phyloP scores from a whole-genome alignment of 2,113 vertebrate genomes.

The Myrmecobius fasciatus region DNA sequence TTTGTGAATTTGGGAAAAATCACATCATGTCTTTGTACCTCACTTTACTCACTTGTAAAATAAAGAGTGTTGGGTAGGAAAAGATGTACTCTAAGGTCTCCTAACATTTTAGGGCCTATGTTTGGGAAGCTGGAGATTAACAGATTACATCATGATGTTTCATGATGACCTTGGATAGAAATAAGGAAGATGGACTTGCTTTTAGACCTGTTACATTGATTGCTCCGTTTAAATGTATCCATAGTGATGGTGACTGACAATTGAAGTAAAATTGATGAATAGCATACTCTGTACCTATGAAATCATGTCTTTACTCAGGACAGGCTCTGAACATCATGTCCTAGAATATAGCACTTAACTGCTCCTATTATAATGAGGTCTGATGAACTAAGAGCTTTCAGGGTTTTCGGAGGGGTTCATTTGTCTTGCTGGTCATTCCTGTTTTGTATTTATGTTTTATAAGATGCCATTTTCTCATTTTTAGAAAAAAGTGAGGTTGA shows the following conservation, averaged over 20 bases:
- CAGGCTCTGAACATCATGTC: no score
- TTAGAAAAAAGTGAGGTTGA: not conserved
- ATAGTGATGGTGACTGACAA: not conserved
- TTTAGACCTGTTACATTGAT: not conserved
- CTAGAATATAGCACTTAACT: fast-evolving
- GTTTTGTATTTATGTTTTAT: not conserved
- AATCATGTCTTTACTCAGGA: not conserved
- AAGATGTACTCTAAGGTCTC: not conserved
- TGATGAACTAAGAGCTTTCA: not conserved
- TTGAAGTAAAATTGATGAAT: not conserved
- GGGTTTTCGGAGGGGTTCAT: not conserved
- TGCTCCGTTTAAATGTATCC: conserved; percentile 5
- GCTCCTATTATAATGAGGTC: not conserved
- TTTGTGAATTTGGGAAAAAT: not conserved
- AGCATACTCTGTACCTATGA: not conserved
- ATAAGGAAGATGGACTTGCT: not conserved
- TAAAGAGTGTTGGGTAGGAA: not conserved
- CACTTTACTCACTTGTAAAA: conserved; percentile 25
- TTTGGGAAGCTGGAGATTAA: conserved; percentile 1
- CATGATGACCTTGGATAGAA: not conserved
- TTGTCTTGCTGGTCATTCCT: not conserved
- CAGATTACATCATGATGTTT: conserved; percentile 11
- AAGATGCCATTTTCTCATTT: conserved; percentile 21
- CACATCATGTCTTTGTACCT: not conserved
- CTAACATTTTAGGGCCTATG: not conserved